A percentile compares a stretch with the other conserved stretches of the same genome.
Evolutionary conservation across 2,797 vertebrate genomes (phyloP).

Genomic region (Etheostoma nigrum): DNA sequence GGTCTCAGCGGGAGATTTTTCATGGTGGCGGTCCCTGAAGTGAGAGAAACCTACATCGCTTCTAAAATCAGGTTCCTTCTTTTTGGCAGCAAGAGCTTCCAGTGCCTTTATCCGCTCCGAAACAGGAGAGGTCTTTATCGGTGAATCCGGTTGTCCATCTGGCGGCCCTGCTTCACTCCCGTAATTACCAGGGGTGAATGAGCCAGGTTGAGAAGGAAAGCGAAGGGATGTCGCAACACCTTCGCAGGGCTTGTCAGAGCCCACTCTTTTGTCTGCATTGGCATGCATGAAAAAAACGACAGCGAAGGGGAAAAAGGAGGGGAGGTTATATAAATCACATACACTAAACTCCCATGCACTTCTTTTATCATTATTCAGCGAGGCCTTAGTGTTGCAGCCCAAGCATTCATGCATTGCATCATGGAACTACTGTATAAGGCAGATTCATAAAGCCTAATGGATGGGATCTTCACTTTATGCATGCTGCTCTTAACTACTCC

Average conservation of each 20-base stretch:
- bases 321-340: slow-evolving; percentile 77
- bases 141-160: slow-evolving; percentile 77
- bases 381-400: slow-evolving; percentile 77
- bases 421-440: slow-evolving; percentile 60
- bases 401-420: slow-evolving; percentile 85
- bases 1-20: slow-evolving; percentile 72
- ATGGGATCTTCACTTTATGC: slow-evolving; percentile 65
- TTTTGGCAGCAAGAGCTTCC: slow-evolving; percentile 85
- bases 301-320: slow-evolving; percentile 69
- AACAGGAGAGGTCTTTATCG: slow-evolving; percentile 83
- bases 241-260: slow-evolving; percentile 82
- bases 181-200: slow-evolving; percentile 76
- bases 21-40: slow-evolving; percentile 83
- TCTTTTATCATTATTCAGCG: slow-evolving; percentile 51
- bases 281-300: slow-evolving; percentile 69
- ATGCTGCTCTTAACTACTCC: slow-evolving; percentile 67
- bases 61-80: slow-evolving; percentile 80
- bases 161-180: slow-evolving; percentile 73
- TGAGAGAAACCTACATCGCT: slow-evolving; percentile 78
- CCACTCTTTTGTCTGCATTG: slow-evolving; percentile 82
- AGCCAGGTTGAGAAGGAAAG: slow-evolving; percentile 83
- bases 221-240: slow-evolving; percentile 81
- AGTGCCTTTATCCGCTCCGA: slow-evolving; percentile 86
- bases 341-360: slow-evolving; percentile 74
- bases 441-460: slow-evolving; percentile 45